Base-by-base conservation (phyloP, 2,113 vertebrate genomes). In the Bufo bufo region DNA sequence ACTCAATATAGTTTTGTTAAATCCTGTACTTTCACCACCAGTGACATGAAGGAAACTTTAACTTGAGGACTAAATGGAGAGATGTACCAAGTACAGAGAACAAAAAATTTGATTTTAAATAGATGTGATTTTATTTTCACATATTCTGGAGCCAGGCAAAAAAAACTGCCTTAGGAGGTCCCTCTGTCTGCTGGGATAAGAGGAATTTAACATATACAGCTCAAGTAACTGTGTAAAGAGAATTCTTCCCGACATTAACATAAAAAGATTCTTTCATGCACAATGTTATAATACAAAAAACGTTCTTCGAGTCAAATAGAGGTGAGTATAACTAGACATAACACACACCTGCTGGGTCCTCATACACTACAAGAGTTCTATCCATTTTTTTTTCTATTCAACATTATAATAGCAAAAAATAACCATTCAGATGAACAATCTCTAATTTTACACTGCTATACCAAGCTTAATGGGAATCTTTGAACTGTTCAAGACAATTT, bases 161-260 rank as follows among this genome's bases (percentile, higher is more conserved):
- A 56, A 86, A 86, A 63, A 50, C 2, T 50, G 85, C 85, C 85
- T 77, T 43, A 79, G 85, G 85, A 69, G 58, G 45, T 78, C 85
- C 16, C 59, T 86, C 33, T 77, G 85, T 79, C 75, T 79, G 14
- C 56, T 86, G 59, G 75, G 56, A 79, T 86, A 66, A 79, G 74
- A 66, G 20, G 45, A 79, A 56, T 78, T 13, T 52, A 66, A 66
- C 58, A 86, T 54, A 69, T 45, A 23, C 12, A 79, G 52, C 20
- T 80, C 19, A 12, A 52, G 19, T 19, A 43, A 19, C 75, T 45
- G 43, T 45, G 47, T n/a, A 77, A 61, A 61, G n/a, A 78, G 23
- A 75, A 77, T 65, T 69, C 45, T 86, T 2, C 43, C 9, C 16
- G 49, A 54, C 50, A 66, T 86, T 86, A 79, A 78, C 74, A 86